Evolutionary conservation across 2,113 vertebrate species (phyloP), one percentile per base, ranked within the genome.

Genomic region (Phycodurus eques): DNA sequence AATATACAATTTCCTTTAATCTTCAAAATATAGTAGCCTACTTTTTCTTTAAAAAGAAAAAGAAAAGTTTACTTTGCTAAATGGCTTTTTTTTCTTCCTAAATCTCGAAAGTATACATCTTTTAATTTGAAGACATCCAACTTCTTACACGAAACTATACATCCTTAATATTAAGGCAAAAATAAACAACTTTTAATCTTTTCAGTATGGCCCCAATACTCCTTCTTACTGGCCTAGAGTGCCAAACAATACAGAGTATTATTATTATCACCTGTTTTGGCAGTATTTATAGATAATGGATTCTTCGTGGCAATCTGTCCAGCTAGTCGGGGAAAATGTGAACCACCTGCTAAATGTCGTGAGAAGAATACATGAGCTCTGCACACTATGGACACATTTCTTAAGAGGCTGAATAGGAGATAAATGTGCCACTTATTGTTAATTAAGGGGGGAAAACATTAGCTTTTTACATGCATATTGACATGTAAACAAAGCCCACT

Each of bases 271-370:
- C 6, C 35, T 39, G 35, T 51, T 51, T 22, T 22, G 11, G 10
- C 54, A 56, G 8, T n/a, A n/a, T 54, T 53, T 20, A 8, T 15
- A 54, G 19, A 54, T 47, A 11, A 8, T 56, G 20, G 5, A 56
- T 56, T 56, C 8, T 20, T 35, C 43, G 11, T 63, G 7, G 56
- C 8, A 14, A 64, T 22, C 20, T 62, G 12, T 62, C 35, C 14
- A 59, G 68, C 71, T 75, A 67, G 57, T 39, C 27, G 47, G 27
- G 39, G 15, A 10, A 69, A 46, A 60, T 72, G 43, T 62, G 62
- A 67, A 61, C 14, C 46, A 85, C 86, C 83, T 81, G 85, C 69
- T 62, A 57, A 71, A 63, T 51, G 47, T 31, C 10, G 31, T 51
- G 57, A 63, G 9, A 68, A 67, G 72, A 73, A 69, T 69, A 62